Evolutionary conservation across 1,140 invertebrate species (phyloP).

Genomic region (Cydia amplana): DNA sequence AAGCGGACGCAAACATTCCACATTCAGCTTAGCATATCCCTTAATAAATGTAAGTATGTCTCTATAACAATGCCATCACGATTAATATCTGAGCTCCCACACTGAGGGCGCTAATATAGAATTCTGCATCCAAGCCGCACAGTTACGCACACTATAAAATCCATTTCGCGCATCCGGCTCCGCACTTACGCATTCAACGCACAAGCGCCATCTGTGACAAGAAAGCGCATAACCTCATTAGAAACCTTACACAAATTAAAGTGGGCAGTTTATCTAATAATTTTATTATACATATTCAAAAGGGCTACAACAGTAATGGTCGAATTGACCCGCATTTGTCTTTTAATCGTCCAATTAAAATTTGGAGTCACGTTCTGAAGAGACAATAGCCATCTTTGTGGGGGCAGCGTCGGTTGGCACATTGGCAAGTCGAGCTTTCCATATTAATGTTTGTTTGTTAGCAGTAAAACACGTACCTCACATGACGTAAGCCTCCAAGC

Average conservation of each 20-base stretch:
- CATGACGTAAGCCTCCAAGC: slow-evolving; percentile 65
- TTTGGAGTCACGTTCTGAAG: slow-evolving; percentile 76
- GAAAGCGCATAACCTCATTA: slow-evolving; percentile 79
- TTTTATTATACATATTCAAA: slow-evolving; percentile 80
- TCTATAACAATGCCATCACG: slow-evolving; percentile 33
- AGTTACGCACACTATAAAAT: slow-evolving; percentile 67
- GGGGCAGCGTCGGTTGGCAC: slow-evolving; percentile 70
- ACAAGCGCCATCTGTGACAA: slow-evolving; percentile 72
- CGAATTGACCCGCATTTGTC: slow-evolving; percentile 77
- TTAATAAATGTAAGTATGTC: slow-evolving; percentile 33
- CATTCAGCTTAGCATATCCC: slow-evolving; percentile 19
- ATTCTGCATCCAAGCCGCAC: slow-evolving; percentile 61
- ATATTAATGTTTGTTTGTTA: slow-evolving; percentile 80
- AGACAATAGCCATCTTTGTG: slow-evolving; percentile 78
- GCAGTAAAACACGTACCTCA: slow-evolving; percentile 71
- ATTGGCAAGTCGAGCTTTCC: slow-evolving; percentile 71
- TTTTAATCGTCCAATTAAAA: slow-evolving; percentile 79
- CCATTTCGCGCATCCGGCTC: slow-evolving; percentile 76
- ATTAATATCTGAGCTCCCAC: slow-evolving; percentile 49
- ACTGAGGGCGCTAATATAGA: slow-evolving; percentile 62
- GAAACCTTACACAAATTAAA: slow-evolving; percentile 76
- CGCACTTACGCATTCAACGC: slow-evolving; percentile 69
- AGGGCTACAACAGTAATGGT: slow-evolving; percentile 73
- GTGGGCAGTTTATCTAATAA: slow-evolving; percentile 75
- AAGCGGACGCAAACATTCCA: slow-evolving; percentile 29